Base-by-base conservation (phyloP, 2,113 vertebrate species). In the Coryphaenoides rupestris region DNA sequence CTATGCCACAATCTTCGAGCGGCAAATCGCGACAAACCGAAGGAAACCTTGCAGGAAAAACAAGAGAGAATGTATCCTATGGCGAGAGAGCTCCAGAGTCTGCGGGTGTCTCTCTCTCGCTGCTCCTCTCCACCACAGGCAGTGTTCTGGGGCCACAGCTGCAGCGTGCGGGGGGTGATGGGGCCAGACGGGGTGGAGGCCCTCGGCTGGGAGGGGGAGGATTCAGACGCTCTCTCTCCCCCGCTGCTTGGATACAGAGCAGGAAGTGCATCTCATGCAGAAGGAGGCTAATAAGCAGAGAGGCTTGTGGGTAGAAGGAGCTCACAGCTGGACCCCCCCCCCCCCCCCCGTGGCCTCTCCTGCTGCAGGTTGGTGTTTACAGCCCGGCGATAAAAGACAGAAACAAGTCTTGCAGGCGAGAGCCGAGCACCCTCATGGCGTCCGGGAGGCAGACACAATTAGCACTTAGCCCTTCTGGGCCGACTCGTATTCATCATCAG, bases 121-220 rank as follows among this genome's bases (percentile, higher is more conserved):
- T 26, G 3, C 24, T 3, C 6, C 24, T 26, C 24, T 26, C 73
- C 46, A 5, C 63, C 71, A 79, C 74, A 76, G 63, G 72, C 9
- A 21, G 33, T 78, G 70, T 70, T 81, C 75, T 60, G 78, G 82
- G 86, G 84, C 83, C 81, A 78, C 77, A 85, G 83, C 78, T 86
- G 55, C 26, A 53, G 84, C 77, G 50, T 69, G 83, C 77, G 82
- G 65, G 79, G 67, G 78, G 77, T 81, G 72, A 77, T 60, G 66
- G 73, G 68, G 62, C 75, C 78, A n/a, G 69, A 63, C 66, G 4
- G 74, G 70, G 66, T 76, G 78, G 73, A 76, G 80, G 74, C 72
- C 70, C 74, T 67, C 19, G 79, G 75, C 75, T 72, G 63, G 73
- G 75, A 72, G 70, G 65, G 74, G 59, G 63, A 67, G 72, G 70